Evolutionary conservation across 2,888 invertebrate genomes (phyloP).

Genomic region (Gnatocerus cornutus): DNA sequence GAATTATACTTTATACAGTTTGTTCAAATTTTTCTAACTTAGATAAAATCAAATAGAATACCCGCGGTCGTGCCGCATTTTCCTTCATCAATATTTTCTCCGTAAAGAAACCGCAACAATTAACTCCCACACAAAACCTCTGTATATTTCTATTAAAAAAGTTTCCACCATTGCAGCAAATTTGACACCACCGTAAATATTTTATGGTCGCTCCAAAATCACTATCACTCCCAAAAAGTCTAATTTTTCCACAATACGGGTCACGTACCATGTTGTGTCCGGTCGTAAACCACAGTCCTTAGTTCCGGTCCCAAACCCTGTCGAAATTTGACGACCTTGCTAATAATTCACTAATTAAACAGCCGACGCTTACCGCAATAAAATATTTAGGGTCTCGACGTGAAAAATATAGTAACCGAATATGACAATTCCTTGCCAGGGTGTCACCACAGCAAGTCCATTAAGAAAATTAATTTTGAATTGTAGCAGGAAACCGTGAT

Average conservation of each 20-base stretch:
- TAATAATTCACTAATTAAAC: conserved; percentile 34
- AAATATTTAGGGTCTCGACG: conserved; percentile 9
- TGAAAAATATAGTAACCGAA: conserved; percentile 1
- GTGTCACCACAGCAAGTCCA: conserved; percentile 11
- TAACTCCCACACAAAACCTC: not conserved
- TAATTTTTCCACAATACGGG: conserved; percentile 1
- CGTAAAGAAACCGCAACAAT: not conserved
- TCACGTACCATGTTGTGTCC: conserved; percentile 28
- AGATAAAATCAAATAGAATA: no score
- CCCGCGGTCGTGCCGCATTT: not conserved
- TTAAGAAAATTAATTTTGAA: conserved; percentile 25
- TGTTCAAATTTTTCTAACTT: no score
- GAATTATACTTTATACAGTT: no score
- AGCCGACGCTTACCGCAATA: conserved; percentile 23
- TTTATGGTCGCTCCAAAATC: conserved; percentile 2
- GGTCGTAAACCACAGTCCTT: conserved; percentile 31
- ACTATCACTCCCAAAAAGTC: not conserved
- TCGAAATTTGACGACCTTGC: conserved; percentile 21
- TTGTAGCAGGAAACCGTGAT: conserved; percentile 15
- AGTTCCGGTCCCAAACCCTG: conserved; percentile 13
- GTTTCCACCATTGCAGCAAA: not conserved
- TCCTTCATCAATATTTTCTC: not conserved
- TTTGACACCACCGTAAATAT: conserved; percentile 7
- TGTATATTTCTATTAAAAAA: conserved; percentile 7
- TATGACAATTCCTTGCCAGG: conserved; percentile 16